Conservation (phyloP, 2,113 vertebrate genomes). For the Leucopsar rothschildi region DNA sequence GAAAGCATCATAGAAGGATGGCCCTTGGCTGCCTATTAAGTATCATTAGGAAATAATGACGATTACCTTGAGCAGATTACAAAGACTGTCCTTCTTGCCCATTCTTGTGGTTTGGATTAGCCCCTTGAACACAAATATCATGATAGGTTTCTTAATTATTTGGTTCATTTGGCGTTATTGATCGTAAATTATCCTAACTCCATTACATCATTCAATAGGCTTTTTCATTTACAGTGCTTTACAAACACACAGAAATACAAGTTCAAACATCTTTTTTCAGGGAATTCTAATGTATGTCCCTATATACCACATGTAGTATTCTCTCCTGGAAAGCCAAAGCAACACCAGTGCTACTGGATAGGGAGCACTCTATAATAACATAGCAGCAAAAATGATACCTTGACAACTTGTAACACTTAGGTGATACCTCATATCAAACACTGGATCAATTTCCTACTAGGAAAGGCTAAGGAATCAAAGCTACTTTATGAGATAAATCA, state of each 20-base stretch:
- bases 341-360: background rate
- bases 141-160: background rate
- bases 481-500: background rate
- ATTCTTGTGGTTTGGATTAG: background rate
- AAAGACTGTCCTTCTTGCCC: background rate
- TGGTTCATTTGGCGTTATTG: accelerated
- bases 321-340: background rate
- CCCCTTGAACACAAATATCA: background rate
- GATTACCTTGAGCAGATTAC: background rate
- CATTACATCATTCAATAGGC: accelerated
- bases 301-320: accelerated
- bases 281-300: background rate
- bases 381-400: background rate
- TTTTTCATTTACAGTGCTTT: background rate
- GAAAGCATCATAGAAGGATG: background rate
- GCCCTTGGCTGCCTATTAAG: background rate
- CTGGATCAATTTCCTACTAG: background rate
- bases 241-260: background rate
- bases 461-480: background rate
- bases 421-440: background rate
- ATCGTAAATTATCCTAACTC: background rate
- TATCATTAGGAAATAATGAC: background rate
- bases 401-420: background rate
- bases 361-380: background rate
- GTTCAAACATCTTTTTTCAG: background rate